Evolutionary conservation across 2,888 invertebrate genomes (phyloP).

Genomic region (Morpho deidamia): DNA sequence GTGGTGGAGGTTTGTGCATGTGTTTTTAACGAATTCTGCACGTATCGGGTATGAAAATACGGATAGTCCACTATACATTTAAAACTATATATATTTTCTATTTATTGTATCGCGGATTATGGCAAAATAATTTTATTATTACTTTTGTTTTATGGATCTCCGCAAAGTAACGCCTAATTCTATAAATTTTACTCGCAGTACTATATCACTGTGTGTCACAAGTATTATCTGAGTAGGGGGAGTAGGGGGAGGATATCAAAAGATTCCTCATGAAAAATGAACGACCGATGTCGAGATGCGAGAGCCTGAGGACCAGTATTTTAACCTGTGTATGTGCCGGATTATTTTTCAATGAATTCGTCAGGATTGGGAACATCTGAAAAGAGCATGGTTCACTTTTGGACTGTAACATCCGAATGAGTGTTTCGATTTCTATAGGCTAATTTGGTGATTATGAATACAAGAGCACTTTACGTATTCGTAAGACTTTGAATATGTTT

Average conservation of each 20-base stretch:
- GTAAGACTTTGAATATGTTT: neutral
- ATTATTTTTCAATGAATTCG: conserved; percentile 42
- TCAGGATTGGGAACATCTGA: conserved; percentile 20
- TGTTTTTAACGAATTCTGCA: no score
- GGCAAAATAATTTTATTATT: no score
- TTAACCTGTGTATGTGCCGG: conserved; percentile 38
- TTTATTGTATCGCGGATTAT: no score
- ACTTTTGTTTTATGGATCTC: no score
- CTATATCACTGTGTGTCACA: conserved; percentile 34
- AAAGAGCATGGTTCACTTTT: conserved; percentile 4
- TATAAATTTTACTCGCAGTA: no score
- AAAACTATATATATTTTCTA: no score
- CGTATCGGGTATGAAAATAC: no score
- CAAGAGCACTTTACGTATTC: neutral
- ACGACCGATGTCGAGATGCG: conserved; percentile 58
- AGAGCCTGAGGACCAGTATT: conserved; percentile 42
- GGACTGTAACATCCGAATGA: conserved; percentile 8
- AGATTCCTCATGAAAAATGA: conserved; percentile 73
- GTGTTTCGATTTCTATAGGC: conserved; percentile 11
- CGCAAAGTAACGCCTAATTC: no score
- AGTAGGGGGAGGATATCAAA: conserved; percentile 57
- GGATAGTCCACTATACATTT: no score
- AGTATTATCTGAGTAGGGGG: conserved; percentile 51
- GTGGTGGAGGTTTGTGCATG: no score
- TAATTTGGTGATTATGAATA: conserved; percentile 6